A percentile compares a stretch with the other conserved stretches of the same genome.
These are phyloP conservation scores for Serilophus lunatus DNA, from an alignment of 2,113 vertebrate species.

Conservation along the genomic window DNA sequence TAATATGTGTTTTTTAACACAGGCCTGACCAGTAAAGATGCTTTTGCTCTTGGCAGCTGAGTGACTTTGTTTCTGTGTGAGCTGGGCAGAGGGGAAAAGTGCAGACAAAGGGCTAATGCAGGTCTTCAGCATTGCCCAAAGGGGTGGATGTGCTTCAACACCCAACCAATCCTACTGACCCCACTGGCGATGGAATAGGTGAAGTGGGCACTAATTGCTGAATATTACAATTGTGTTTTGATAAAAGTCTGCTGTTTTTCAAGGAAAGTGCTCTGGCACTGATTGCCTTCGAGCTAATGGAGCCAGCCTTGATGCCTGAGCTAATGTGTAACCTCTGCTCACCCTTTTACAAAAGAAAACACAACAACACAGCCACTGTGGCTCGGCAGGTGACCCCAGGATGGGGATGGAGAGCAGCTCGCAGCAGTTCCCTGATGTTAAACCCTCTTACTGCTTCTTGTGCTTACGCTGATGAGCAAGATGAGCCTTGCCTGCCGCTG, in stretches of 20 bases:
- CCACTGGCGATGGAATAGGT: not conserved
- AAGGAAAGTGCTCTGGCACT: not conserved
- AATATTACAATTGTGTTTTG: not conserved
- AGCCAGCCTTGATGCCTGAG: not conserved
- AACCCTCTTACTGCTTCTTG: not conserved
- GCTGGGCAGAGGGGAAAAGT: not conserved
- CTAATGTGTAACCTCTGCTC: not conserved
- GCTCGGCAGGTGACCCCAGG: not conserved
- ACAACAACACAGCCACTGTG: not conserved
- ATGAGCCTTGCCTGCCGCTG: not conserved
- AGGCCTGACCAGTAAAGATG: not conserved
- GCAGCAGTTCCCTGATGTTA: not conserved
- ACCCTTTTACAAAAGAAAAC: not conserved
- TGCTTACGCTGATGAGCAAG: not conserved
- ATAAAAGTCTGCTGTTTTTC: conserved; percentile 11
- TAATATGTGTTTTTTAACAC: not conserved
- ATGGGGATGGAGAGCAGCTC: not conserved
- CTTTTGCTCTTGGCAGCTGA: not conserved
- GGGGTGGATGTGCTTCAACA: not conserved
- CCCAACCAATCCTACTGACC: conserved; percentile 8
- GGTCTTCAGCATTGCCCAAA: not conserved
- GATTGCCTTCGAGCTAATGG: conserved; percentile 24
- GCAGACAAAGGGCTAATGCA: not conserved
- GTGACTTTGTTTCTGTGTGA: not conserved
- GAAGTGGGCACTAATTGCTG: conserved; percentile 19